Conservation (phyloP, 2,113 vertebrate species). For the Scartelaos histophorus region DNA sequence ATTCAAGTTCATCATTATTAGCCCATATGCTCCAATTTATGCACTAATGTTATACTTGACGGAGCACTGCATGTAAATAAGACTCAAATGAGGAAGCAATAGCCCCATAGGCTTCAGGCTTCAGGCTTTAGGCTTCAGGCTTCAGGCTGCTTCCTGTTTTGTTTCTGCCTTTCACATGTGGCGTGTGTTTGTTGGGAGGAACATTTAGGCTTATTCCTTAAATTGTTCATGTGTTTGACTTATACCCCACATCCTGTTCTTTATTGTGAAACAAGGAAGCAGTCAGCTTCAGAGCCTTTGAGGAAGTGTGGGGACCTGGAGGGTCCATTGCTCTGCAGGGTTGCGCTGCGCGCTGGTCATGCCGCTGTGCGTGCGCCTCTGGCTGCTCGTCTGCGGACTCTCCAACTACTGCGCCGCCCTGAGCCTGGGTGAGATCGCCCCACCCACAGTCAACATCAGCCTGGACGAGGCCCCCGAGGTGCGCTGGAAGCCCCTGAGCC, state of each 20-base stretch:
- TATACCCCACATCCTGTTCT: neutral
- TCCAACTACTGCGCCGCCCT: neutral
- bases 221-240: too few relatives aligned
- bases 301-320: neutral
- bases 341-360: neutral
- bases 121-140: too few relatives aligned
- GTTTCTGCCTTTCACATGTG: neutral
- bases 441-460: constrained; percentile 69
- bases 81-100: neutral
- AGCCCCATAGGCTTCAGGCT: too few relatives aligned
- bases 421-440: constrained; percentile 27
- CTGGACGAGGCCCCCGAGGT: constrained; percentile 64
- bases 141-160: too few relatives aligned
- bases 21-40: too few relatives aligned
- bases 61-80: too few relatives aligned
- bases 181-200: neutral
- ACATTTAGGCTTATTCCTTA: neutral
- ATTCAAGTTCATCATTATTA: too few relatives aligned
- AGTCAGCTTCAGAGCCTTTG: neutral
- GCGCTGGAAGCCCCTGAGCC: constrained; percentile 66
- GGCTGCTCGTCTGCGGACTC: constrained; percentile 15
- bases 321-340: neutral
- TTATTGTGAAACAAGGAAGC: constrained; percentile 3
- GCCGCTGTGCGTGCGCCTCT: neutral
- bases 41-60: too few relatives aligned